phyloP scores from a whole-genome alignment of 2,888 invertebrate genomes.

The Tanaodytes sp. region DNA sequence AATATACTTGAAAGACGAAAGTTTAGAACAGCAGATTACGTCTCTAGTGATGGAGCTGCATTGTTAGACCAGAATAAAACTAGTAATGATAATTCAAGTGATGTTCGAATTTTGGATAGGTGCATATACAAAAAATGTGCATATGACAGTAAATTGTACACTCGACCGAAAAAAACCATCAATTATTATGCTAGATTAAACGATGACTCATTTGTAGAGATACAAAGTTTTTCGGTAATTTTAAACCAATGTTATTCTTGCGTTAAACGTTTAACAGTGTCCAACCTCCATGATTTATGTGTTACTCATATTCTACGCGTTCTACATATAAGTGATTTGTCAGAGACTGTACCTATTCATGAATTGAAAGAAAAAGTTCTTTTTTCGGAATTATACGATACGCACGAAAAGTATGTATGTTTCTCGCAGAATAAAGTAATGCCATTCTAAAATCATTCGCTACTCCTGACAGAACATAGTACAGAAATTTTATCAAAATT shows the following conservation, averaged over 20 bases:
- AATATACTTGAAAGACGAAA: not conserved
- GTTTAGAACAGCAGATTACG: not conserved
- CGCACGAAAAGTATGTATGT: slow-evolving; percentile 5
- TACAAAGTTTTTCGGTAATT: slow-evolving; percentile 14
- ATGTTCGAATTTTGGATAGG: slow-evolving; percentile 13
- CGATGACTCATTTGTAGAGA: slow-evolving; percentile 9
- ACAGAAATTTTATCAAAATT: too few species aligned
- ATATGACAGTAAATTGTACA: slow-evolving; percentile 15
- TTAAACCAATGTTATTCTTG: slow-evolving; percentile 10
- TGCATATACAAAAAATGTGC: slow-evolving; percentile 7
- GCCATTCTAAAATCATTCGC: slow-evolving; percentile 15
- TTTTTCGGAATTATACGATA: slow-evolving; percentile 8
- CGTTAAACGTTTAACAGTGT: not conserved
- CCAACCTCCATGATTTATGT: slow-evolving; percentile 3
- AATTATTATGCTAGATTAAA: slow-evolving; percentile 19
- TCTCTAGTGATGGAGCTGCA: slow-evolving; percentile 6
- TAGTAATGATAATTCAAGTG: not conserved
- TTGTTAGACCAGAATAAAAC: slow-evolving; percentile 8
- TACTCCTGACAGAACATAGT: too few species aligned
- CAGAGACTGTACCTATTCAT: not conserved
- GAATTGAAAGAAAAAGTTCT: slow-evolving; percentile 2
- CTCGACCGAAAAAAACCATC: slow-evolving; percentile 22
- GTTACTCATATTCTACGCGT: slow-evolving; percentile 5
- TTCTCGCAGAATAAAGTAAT: slow-evolving; percentile 5
- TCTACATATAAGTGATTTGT: not conserved